Evolutionary conservation across 2,888 invertebrate genomes (phyloP).

Genomic region (Drosophila koepferae): DNA sequence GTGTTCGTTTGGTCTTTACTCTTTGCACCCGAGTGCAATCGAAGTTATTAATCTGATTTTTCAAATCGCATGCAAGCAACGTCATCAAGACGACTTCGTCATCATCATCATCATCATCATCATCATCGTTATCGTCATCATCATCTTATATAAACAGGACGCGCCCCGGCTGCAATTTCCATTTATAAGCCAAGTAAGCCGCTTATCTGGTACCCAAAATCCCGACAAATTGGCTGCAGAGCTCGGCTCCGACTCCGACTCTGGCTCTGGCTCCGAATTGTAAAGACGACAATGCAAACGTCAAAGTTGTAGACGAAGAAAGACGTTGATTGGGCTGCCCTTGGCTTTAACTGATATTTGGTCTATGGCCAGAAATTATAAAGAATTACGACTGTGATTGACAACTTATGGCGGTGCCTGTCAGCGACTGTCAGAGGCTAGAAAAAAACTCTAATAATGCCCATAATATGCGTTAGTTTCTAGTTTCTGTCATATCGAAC

Average conservation of each 20-base stretch:
- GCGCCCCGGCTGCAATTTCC: constrained; percentile 78
- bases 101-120: constrained; percentile 30
- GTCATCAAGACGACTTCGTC: constrained; percentile 55
- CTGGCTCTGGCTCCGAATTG: constrained; percentile 12
- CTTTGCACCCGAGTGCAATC: constrained; percentile 54
- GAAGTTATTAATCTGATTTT: constrained; percentile 79
- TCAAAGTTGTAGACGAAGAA: constrained; percentile 60
- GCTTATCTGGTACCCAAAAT: constrained; percentile 71
- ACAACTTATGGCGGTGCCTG: constrained; percentile 58
- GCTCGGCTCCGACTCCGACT: constrained; percentile 18
- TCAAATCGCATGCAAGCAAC: constrained; percentile 72
- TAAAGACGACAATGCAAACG: constrained; percentile 63
- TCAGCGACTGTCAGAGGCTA: constrained; percentile 27
- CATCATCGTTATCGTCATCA: constrained; percentile 40
- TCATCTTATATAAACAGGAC: constrained; percentile 68
- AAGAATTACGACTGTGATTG: constrained; percentile 59
- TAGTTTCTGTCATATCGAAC: constrained; percentile 56
- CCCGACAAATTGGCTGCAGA: constrained; percentile 76
- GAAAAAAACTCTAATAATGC: constrained; percentile 26
- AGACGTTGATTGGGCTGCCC: constrained; percentile 67
- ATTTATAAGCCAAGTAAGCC: constrained; percentile 76
- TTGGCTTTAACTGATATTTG: constrained; percentile 34
- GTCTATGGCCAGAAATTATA: constrained; percentile 48
- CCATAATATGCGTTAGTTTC: constrained; percentile 40
- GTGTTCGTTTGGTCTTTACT: constrained; percentile 9